Percentiles rank a stretch among this genome's conserved stretches.
Conservation (phyloP, 2,888 invertebrate species). For the Meghimatium bilineatum region DNA sequence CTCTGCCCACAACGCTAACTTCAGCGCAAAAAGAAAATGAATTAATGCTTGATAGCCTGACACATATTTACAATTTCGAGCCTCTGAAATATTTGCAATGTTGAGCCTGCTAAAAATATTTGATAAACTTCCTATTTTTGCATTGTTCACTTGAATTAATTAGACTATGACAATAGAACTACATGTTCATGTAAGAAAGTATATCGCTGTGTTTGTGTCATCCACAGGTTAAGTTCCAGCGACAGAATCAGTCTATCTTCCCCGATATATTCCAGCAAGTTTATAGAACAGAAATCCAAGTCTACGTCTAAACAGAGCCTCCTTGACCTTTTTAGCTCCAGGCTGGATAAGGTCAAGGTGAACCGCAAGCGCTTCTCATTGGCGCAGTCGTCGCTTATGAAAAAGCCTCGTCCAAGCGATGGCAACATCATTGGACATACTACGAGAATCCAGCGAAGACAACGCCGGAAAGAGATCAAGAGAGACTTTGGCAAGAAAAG, state of each 20-base stretch:
- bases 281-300: constrained; percentile 76
- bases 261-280: constrained; percentile 75
- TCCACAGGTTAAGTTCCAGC: constrained; percentile 78
- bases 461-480: constrained; percentile 77
- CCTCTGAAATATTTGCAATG: too few species aligned
- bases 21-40: too few species aligned
- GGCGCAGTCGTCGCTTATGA: constrained; percentile 80
- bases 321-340: constrained; percentile 86
- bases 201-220: too few species aligned
- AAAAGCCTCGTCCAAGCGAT: constrained; percentile 81
- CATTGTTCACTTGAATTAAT: too few species aligned
- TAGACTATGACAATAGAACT: too few species aligned
- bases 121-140: too few species aligned
- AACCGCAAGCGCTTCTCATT: constrained; percentile 84
- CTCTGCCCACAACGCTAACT: too few species aligned
- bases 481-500: constrained; percentile 76
- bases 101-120: too few species aligned
- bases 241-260: constrained; percentile 79
- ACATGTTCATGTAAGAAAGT: too few species aligned
- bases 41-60: too few species aligned
- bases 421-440: constrained; percentile 81
- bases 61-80: too few species aligned
- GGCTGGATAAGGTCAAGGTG: constrained; percentile 77
- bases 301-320: constrained; percentile 83
- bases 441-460: constrained; percentile 79